A percentile compares a stretch with the other conserved stretches of the same genome.
Conservation (phyloP, 2,113 vertebrate species). For the Megalops atlanticus region DNA sequence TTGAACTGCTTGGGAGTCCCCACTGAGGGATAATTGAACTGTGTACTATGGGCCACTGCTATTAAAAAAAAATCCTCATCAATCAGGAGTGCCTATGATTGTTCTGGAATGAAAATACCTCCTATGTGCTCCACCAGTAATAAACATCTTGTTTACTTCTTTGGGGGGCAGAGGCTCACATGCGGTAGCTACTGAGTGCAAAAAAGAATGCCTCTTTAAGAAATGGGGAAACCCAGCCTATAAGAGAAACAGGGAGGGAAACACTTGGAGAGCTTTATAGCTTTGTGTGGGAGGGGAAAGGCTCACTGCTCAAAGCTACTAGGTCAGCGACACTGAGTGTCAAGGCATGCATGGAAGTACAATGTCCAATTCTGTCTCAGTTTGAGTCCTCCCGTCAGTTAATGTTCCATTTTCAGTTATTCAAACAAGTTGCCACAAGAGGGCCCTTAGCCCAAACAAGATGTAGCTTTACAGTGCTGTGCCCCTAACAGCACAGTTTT, state of each 20-base stretch:
- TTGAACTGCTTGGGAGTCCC: too few species aligned
- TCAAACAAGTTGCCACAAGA: neutral
- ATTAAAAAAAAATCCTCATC: too few species aligned
- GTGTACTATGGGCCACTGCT: too few species aligned
- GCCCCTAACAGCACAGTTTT: neutral
- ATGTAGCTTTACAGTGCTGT: neutral
- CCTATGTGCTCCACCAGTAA: conserved; percentile 1
- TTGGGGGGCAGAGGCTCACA: too few species aligned
- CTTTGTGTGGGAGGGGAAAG: neutral
- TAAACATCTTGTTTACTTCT: neutral
- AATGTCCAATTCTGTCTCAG: neutral
- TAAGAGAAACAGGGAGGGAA: neutral
- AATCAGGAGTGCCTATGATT: neutral
- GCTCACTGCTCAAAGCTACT: neutral
- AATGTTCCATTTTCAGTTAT: conserved; percentile 2
- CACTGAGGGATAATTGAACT: too few species aligned
- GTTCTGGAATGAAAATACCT: conserved; percentile 19
- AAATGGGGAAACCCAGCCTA: neutral
- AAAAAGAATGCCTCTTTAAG: conserved; percentile 2
- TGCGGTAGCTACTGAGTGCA: neutral
- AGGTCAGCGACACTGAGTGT: neutral
- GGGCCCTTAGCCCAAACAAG: neutral
- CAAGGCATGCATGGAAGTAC: neutral
- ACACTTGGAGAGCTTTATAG: neutral
- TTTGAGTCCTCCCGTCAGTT: neutral